Base-by-base conservation (phyloP, 2,888 invertebrate species). In the Pristionchus exspectatus region DNA sequence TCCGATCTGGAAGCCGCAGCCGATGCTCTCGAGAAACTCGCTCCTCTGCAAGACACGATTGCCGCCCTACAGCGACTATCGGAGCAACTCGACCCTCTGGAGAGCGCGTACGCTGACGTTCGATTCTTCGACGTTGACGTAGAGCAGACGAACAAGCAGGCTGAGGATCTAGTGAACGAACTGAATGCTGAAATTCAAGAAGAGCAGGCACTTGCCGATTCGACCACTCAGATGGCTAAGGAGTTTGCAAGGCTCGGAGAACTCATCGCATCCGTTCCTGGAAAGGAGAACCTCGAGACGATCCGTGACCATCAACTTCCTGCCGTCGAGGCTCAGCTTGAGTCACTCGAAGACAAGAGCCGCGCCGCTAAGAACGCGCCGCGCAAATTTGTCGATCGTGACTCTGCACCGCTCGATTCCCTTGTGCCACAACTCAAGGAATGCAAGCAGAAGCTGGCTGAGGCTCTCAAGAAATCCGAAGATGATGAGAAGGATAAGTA, bases 71-170 rank as follows among this genome's bases (percentile, higher is more conserved):
- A 93, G 90, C 90, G 90, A 56, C 85, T 85, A 24, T 85, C 85
- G n/a, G 85, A 85, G 59, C 85, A 59, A 59, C 85, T 85, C 85
- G 85, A 85, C 59, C 93, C 93, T 87, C 91, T 93, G 66, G 94
- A 92, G 83, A 91, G 90, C 59, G 92, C 90, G 30, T 90, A 91
- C 77, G 92, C 93, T 50, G 94, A 94, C 30, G 91, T 92, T 14
- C 92, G 94, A 59, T 94, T 93, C 91, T 90, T 92, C 86, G 93
- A 94, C 84, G 92, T 92, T 16, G 93, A 94, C 77, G 90, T 92
- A 72, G 93, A 94, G 81, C 92, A 94, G 89, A 91, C 91, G 66
- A 91, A 91, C 77, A 90, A 92, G 59, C 92, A 93, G 59, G 92
- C 90, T 87, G 93, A 92, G 74, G 92, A 85, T 59, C 85, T 85